Evolutionary conservation across 2,113 vertebrate genomes (phyloP).

Genomic region (Engystomops pustulosus): DNA sequence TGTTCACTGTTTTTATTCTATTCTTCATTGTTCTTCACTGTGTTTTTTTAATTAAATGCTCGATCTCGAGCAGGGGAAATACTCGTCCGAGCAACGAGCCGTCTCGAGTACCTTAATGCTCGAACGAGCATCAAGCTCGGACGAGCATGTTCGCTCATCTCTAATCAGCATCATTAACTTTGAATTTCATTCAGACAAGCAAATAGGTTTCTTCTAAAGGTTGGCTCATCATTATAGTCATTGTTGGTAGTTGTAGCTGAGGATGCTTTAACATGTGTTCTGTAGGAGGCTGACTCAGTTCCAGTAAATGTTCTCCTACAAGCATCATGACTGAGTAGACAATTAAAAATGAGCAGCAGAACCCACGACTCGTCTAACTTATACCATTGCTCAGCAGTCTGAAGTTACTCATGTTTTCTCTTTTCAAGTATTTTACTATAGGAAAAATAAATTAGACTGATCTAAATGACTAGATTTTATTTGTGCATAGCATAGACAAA

Average conservation of each 20-base stretch:
- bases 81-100: no score
- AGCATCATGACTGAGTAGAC: background rate
- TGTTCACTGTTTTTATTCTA: no score
- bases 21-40: no score
- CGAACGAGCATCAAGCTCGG: no score
- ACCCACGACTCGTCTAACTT: background rate
- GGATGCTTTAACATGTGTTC: background rate
- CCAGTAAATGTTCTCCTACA: background rate
- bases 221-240: background rate
- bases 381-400: background rate
- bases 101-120: no score
- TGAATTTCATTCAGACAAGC: background rate
- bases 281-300: slow-evolving; percentile 4
- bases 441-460: no score
- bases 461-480: no score
- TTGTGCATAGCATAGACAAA: no score
- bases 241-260: background rate
- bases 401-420: background rate
- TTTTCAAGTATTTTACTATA: no score
- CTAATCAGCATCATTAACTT: background rate
- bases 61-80: no score
- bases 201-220: background rate
- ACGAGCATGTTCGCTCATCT: no score
- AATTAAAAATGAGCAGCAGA: slow-evolving; percentile 16
- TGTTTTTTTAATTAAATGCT: no score